phyloP scores from a whole-genome alignment of 2,888 invertebrate species.

The Archips xylosteana region DNA sequence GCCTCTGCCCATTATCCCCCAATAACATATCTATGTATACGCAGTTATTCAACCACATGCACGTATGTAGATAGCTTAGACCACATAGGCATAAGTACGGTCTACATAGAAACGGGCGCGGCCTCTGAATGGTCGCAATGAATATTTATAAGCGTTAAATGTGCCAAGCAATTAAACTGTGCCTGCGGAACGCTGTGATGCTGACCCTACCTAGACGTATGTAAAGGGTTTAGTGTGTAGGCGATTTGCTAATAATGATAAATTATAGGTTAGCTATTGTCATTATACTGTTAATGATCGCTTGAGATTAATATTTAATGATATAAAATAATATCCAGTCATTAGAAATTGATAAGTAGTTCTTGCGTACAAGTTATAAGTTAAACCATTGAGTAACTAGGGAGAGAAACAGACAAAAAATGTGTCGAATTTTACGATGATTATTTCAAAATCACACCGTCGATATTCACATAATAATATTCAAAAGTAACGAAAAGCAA shows the following conservation, averaged over 20 bases:
- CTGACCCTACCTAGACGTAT: constrained; percentile 32
- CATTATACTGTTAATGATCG: constrained; percentile 7
- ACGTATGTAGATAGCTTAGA: neutral
- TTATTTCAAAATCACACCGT: neutral
- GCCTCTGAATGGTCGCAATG: constrained; percentile 71
- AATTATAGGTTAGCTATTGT: constrained; percentile 13
- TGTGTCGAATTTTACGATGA: neutral
- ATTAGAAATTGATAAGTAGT: too few species aligned
- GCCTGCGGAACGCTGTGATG: constrained; percentile 52
- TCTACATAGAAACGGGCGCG: constrained; percentile 40
- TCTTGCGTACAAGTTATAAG: too few species aligned
- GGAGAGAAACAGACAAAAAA: neutral
- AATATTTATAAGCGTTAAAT: constrained; percentile 82
- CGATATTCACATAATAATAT: constrained; percentile 36
- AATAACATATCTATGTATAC: neutral
- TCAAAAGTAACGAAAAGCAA: constrained; percentile 48
- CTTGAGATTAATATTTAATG: neutral
- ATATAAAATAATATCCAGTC: neutral
- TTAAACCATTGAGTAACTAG: neutral
- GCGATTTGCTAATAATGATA: constrained; percentile 27
- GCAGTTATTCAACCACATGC: constrained; percentile 1
- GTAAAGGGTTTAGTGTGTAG: constrained; percentile 13
- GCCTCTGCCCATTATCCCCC: neutral
- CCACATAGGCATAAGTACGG: neutral
- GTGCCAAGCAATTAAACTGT: constrained; percentile 82